Evolutionary conservation across 2,888 invertebrate species (phyloP), one percentile per base, ranked within the genome.

Genomic region (Eurytoma adleriae): DNA sequence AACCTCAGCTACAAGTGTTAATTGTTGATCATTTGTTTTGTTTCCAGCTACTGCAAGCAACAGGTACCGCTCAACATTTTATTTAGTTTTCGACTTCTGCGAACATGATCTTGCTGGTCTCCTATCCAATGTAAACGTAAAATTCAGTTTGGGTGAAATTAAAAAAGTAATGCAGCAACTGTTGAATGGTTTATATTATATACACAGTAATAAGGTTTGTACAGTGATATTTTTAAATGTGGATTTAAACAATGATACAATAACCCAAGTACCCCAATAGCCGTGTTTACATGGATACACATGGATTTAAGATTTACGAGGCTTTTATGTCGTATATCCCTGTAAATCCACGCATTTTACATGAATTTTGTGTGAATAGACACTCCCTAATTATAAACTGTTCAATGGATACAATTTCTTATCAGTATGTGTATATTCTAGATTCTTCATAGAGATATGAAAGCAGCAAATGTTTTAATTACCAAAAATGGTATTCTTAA

Each of bases 21-120:
- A 1, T 14, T 12, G 5, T 48, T 68, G 18, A 70, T 59, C 16
- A 12, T 56, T 64, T 52, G 7, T 59, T 48, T 54, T 52, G 12
- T 54, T 90, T 90, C 59, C 84, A 93, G 93, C 93, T 7, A 92
- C 92, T 30, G 91, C 93, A 7, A 93, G 93, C 87, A 97, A 97
- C 87, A 94, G 95, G 85, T 96, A 94, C 88, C 92, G 96, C 83
- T 96, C 96, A 5, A 97, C 97, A 0, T 98, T 98, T 90, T 99
- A 98, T 89, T 92, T 99, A 81, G 97, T 99, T 3, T 99, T 99
- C 91, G 99, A 99, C 86, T 99, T 99, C 89, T 99, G 98, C 90
- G 99, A 99, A 89, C 99, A 99, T 88, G 99, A 99, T 92, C 93
- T 99, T 84, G 99, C 99, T 7, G 99, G 99, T 0, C 92, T 99